Percentiles rank a stretch among this genome's conserved stretches.
phyloP scores from a whole-genome alignment of 2,888 invertebrate species.

The Sericinus montela region DNA sequence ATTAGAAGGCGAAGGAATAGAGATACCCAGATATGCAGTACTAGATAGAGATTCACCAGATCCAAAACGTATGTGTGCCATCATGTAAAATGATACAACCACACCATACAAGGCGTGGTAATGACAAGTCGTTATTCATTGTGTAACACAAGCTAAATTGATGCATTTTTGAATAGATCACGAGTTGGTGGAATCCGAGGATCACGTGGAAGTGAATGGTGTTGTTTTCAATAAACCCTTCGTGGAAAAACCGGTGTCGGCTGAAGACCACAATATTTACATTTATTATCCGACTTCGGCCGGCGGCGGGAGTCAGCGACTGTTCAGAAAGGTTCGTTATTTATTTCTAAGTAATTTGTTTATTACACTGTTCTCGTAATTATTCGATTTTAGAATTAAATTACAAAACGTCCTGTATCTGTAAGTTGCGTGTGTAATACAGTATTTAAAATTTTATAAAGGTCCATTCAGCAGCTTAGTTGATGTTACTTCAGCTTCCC shows the following conservation, averaged over 20 bases:
- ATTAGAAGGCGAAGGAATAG: conserved; percentile 95
- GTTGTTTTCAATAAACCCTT: conserved; percentile 98
- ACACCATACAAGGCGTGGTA: conserved; percentile 7
- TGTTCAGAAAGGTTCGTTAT: conserved; percentile 94
- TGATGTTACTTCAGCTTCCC: no score
- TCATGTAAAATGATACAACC: no score
- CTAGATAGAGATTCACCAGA: conserved; percentile 95
- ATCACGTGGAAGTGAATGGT: conserved; percentile 98
- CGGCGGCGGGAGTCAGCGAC: conserved; percentile 97
- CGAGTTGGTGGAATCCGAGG: conserved; percentile 95
- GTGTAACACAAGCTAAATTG: background rate
- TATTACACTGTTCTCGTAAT: no score
- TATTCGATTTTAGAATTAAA: no score
- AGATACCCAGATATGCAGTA: conserved; percentile 98
- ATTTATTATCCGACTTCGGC: conserved; percentile 99
- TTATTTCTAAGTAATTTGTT: no score
- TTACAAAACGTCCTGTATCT: no score
- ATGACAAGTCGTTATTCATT: background rate
- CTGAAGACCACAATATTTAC: conserved; percentile 99
- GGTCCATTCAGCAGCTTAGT: no score
- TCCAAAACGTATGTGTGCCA: conserved; percentile 83
- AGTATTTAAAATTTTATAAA: no score
- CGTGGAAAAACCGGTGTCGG: conserved; percentile 99
- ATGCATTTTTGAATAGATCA: conserved; percentile 81
- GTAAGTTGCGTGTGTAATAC: no score